Evolutionary conservation across 2,888 invertebrate genomes (phyloP), one percentile per base, ranked within the genome.

Genomic region (Diplolepis rosae): DNA sequence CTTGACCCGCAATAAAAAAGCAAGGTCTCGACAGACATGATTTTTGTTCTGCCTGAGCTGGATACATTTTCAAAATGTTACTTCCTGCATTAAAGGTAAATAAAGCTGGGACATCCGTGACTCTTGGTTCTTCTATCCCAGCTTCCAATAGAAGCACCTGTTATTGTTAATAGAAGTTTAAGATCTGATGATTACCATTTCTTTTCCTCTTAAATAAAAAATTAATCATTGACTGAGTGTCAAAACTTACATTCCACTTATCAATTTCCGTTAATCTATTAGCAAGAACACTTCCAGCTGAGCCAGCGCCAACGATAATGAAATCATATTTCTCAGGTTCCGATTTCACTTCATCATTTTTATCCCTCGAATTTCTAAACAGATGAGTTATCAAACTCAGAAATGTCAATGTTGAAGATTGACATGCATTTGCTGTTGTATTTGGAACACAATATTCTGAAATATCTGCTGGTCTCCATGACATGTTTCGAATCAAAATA

Each of bases 101-200:
- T 85, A 97, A 91, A 2, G 96, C 90, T 0, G 96, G 96, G 1
- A 96, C 96, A 83, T 97, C 96, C 0, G 96, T 95, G 82, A 96
- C 93, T 89, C 96, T 96, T 0, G 96, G 96, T 89, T 97, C 96
- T 89, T 96, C 95, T 1, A 95, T 95, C 0, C 96, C 96, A 1
- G 96, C 96, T 89, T 96, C 96, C 77, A 96, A 84, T 0, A 97
- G 89, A 2, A 97, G 89, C 0, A 96, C 94, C 5, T 93, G 87
- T 1, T 82, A 32, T 1, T 32, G 2, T 32, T 32, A 6, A 0
- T 11, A 7, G 11, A 11, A 32, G 11, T 32, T 11, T 32, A 32
- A 32, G 11, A 11, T 0, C 1, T 0, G 11, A 32, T 32, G 11
- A 11, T 32, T 32, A 11, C 7, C 11, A 1, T 11, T 32, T 5